Percentiles rank a stretch among this genome's conserved stretches.
phyloP scores from a whole-genome alignment of 1,140 invertebrate species.

The Drosophila repleta region DNA sequence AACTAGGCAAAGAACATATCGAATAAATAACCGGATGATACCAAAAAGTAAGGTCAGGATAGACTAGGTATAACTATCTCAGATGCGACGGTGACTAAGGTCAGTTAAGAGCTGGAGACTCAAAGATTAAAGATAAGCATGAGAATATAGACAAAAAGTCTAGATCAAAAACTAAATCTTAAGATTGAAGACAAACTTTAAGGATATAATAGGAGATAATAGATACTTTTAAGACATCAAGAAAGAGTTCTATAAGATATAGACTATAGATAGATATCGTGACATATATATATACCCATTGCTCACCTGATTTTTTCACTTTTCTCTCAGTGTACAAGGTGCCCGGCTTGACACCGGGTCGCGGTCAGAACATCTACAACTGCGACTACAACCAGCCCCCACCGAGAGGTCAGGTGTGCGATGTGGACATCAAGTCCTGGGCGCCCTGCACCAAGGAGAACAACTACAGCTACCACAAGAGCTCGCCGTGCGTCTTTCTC shows the following conservation, averaged over 20 bases:
- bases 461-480: slow-evolving; percentile 90
- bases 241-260: too few species aligned
- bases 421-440: slow-evolving; percentile 88
- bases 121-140: too few species aligned
- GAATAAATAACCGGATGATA: slow-evolving; percentile 17
- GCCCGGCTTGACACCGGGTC: slow-evolving; percentile 87
- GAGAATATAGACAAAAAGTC: too few species aligned
- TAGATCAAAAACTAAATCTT: too few species aligned
- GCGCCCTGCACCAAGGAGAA: slow-evolving; percentile 88
- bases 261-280: too few species aligned
- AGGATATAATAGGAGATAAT: too few species aligned
- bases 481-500: slow-evolving; percentile 92
- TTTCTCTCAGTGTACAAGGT: slow-evolving; percentile 87
- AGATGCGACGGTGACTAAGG: too few species aligned
- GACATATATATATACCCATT: too few species aligned
- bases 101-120: too few species aligned
- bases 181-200: too few species aligned
- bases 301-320: neutral
- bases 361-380: slow-evolving; percentile 88
- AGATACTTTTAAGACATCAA: too few species aligned
- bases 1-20: slow-evolving; percentile 29
- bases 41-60: neutral
- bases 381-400: slow-evolving; percentile 88
- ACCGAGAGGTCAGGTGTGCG: slow-evolving; percentile 88
- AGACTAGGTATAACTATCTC: too few species aligned